phyloP scores from a whole-genome alignment of 2,797 vertebrate species.

The Phoebastria nigripes region DNA sequence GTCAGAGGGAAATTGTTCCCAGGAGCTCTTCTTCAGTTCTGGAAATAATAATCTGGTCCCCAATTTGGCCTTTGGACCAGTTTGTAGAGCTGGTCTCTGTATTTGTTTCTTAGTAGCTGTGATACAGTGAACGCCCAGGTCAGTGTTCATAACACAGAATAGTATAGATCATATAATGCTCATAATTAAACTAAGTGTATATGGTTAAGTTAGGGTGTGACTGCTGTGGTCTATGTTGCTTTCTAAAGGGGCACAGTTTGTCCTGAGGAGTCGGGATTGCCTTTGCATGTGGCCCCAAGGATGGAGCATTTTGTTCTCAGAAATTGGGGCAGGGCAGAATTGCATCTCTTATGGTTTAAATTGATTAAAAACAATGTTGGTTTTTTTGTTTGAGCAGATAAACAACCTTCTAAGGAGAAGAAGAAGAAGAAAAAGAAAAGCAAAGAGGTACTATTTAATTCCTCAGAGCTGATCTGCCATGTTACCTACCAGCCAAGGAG shows the following conservation, averaged over 20 bases:
- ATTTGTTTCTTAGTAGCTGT: background rate
- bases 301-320: background rate
- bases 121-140: background rate
- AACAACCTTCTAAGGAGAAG: slow-evolving; percentile 84
- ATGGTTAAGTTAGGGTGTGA: too few relatives aligned
- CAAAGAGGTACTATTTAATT: slow-evolving; percentile 84
- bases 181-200: background rate
- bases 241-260: background rate
- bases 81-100: background rate
- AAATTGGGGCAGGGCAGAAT: background rate
- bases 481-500: background rate
- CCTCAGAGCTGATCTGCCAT: background rate
- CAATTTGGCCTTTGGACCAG: background rate
- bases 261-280: background rate
- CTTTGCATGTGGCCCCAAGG: background rate
- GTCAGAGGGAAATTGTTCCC: background rate
- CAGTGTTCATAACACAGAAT: background rate
- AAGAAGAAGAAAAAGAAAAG: slow-evolving; percentile 94
- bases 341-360: background rate
- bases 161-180: background rate
- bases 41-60: background rate
- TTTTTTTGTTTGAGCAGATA: slow-evolving; percentile 73
- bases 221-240: background rate
- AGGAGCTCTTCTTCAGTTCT: background rate
- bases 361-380: background rate